These are phyloP conservation scores for Cydia splendana DNA, from an alignment of 1,140 invertebrate species.

Conservation along the genomic window DNA sequence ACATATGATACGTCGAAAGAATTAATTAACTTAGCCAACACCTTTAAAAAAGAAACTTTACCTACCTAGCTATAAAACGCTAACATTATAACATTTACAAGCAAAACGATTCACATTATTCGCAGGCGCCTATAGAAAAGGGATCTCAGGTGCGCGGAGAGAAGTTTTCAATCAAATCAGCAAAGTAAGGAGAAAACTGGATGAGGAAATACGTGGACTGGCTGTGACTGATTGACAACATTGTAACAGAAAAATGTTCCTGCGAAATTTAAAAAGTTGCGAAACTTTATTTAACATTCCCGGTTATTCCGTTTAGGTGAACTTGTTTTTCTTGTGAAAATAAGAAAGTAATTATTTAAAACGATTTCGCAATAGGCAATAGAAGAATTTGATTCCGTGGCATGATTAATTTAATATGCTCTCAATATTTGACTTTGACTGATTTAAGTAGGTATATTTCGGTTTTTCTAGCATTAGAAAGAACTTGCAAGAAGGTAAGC, in stretches of 20 bases:
- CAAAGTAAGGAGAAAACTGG: constrained; percentile 49
- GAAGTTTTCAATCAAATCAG: constrained; percentile 75
- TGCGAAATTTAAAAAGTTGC: constrained; percentile 52
- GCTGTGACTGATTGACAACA: constrained; percentile 73
- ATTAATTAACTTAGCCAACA: too few relatives aligned
- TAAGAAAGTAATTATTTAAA: background rate
- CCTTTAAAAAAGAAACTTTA: background rate
- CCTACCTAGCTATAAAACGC: background rate
- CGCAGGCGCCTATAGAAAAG: constrained; percentile 17
- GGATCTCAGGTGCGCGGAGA: constrained; percentile 61
- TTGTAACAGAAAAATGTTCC: constrained; percentile 63
- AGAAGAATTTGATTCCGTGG: too few relatives aligned
- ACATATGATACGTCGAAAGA: too few relatives aligned
- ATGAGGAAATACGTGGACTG: constrained; percentile 56
- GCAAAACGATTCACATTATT: constrained; percentile 25
- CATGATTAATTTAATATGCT: too few relatives aligned
- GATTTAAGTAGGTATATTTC: too few relatives aligned
- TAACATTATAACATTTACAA: constrained; percentile 22
- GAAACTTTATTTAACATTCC: constrained; percentile 25
- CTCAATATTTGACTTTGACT: too few relatives aligned
- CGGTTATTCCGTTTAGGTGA: background rate
- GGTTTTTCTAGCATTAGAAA: too few relatives aligned
- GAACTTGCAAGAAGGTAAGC: too few relatives aligned
- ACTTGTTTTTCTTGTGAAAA: background rate
- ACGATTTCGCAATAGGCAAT: background rate